phyloP scores from a whole-genome alignment of 2,113 vertebrate species.

The Stegostoma tigrinum region DNA sequence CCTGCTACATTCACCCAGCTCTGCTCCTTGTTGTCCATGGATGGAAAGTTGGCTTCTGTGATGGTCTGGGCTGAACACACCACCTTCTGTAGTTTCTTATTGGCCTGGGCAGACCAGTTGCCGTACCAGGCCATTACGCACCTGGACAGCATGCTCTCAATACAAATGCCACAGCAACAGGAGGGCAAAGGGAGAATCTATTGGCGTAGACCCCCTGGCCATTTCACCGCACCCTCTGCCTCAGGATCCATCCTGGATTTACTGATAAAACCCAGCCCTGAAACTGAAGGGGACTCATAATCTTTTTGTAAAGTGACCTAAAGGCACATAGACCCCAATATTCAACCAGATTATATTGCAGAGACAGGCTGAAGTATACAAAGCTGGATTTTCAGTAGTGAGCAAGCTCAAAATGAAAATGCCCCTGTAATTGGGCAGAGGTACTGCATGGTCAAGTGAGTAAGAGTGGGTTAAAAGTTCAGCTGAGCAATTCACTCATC shows the following conservation, averaged over 20 bases:
- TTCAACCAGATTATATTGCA: background rate
- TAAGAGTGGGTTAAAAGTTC: background rate
- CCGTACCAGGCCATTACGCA: too few relatives aligned
- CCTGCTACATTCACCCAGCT: too few relatives aligned
- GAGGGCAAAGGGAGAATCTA: background rate
- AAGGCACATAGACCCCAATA: background rate
- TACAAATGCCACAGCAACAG: background rate
- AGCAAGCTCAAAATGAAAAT: background rate
- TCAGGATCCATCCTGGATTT: background rate
- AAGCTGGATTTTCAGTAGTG: background rate
- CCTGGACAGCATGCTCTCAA: too few relatives aligned
- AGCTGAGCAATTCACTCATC: too few relatives aligned
- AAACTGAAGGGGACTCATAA: background rate
- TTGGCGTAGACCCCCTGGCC: background rate
- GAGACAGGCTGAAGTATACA: background rate
- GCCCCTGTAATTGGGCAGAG: background rate
- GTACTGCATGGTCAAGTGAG: background rate
- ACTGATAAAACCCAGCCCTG: background rate
- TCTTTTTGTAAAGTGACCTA: background rate
- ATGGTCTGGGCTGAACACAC: too few relatives aligned
- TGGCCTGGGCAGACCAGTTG: too few relatives aligned
- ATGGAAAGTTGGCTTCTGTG: too few relatives aligned
- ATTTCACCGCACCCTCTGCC: background rate
- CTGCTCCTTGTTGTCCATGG: too few relatives aligned
- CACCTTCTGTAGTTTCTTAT: too few relatives aligned